Conservation (phyloP, 1,140 invertebrate genomes). For the Mesaphorura yosii region DNA sequence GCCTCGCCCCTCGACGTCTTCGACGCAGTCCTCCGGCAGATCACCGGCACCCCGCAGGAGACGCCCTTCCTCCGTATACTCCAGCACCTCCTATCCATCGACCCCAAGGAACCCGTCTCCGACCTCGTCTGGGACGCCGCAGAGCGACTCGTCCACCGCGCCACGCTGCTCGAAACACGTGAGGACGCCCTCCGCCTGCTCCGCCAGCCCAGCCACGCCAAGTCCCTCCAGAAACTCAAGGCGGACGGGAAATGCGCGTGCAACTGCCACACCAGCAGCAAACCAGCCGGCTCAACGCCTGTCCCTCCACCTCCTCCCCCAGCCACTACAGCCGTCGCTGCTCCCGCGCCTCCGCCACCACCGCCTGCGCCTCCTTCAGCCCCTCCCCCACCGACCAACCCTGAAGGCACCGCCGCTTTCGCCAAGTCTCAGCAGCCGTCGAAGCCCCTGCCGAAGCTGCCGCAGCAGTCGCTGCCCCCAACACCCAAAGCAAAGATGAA, state of each 20-base stretch:
- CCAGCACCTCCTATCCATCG: conserved; percentile 77
- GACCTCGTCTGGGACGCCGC: conserved; percentile 86
- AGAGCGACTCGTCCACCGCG: conserved; percentile 77
- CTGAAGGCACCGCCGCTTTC: conserved; percentile 41
- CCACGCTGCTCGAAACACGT: conserved; percentile 69
- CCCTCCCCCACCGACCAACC: conserved; percentile 39
- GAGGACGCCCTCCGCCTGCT: conserved; percentile 72
- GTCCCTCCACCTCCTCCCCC: conserved; percentile 36
- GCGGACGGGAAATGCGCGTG: too few species aligned
- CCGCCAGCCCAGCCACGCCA: conserved; percentile 53
- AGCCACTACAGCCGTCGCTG: conserved; percentile 37
- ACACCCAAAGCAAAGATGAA: conserved; percentile 75
- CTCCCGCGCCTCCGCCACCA: conserved; percentile 37
- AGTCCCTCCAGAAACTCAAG: conserved; percentile 34
- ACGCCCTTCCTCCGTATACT: conserved; percentile 73
- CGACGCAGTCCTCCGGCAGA: conserved; percentile 81
- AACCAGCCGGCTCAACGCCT: neutral
- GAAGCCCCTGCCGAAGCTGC: conserved; percentile 44
- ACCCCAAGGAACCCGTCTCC: conserved; percentile 71
- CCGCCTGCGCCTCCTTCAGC: conserved; percentile 34
- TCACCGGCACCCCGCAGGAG: conserved; percentile 85
- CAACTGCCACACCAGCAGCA: conserved; percentile 33
- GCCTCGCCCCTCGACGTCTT: conserved; percentile 86
- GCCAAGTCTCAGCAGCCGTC: conserved; percentile 36
- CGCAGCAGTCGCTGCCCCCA: conserved; percentile 75